Conservation (phyloP, 2,888 invertebrate species). For the Hirudinaria manillensis region DNA sequence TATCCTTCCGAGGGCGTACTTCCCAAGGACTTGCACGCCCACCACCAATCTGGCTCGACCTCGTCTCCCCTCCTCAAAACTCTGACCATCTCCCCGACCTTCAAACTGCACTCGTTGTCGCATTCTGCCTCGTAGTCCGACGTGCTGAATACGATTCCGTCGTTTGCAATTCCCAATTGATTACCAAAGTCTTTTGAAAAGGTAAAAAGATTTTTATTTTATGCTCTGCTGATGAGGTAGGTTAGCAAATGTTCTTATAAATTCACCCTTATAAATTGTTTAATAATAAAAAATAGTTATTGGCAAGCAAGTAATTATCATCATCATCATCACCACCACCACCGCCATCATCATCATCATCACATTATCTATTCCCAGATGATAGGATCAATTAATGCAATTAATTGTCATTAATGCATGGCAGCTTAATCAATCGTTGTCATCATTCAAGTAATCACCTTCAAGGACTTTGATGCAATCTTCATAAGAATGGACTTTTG, state of each 20-base stretch:
- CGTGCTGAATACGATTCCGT: conserved; percentile 21
- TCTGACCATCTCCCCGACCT: conserved; percentile 17
- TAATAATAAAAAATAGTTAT: no score
- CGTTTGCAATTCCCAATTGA: conserved; percentile 15
- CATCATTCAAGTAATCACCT: conserved; percentile 19
- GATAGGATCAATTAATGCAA: no score
- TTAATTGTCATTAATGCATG: no score
- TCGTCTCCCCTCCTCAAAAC: conserved; percentile 26
- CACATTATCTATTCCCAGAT: no score
- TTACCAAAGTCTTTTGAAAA: conserved; percentile 21
- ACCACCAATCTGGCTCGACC: conserved; percentile 29
- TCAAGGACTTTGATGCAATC: conserved; percentile 25
- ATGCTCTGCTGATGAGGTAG: neutral
- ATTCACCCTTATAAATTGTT: no score
- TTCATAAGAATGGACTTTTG: conserved; percentile 21
- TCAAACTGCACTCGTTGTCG: conserved; percentile 18
- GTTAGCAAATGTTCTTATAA: no score
- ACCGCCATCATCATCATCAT: no score
- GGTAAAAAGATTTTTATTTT: neutral
- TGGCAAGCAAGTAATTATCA: no score
- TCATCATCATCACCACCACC: no score
- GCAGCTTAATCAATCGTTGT: no score
- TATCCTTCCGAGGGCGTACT: conserved; percentile 15
- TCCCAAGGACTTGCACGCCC: conserved; percentile 8
- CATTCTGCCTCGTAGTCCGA: conserved; percentile 17